phyloP scores from a whole-genome alignment of 2,888 invertebrate genomes.

The Glyphotaelius pellucidus region DNA sequence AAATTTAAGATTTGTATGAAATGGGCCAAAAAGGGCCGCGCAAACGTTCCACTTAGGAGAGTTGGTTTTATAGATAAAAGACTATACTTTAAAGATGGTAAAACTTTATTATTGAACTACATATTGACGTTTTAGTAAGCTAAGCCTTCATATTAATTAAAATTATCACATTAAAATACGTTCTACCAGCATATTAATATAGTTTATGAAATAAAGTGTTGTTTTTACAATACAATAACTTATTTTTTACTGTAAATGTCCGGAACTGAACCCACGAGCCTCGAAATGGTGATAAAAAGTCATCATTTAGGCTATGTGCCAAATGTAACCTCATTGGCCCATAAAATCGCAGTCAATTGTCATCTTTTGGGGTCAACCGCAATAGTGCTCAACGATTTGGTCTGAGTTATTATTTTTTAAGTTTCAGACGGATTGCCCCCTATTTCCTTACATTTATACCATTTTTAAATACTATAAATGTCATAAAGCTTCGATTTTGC shows the following conservation, averaged over 20 bases:
- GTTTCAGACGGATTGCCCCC: too few relatives aligned
- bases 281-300: conserved; percentile 37
- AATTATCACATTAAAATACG: too few relatives aligned
- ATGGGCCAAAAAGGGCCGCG: too few relatives aligned
- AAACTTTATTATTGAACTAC: too few relatives aligned
- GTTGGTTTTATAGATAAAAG: too few relatives aligned
- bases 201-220: neutral
- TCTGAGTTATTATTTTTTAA: neutral
- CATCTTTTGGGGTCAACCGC: conserved; percentile 11
- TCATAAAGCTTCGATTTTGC: too few relatives aligned
- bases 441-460: neutral
- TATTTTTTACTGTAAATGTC: neutral
- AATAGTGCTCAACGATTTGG: neutral
- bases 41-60: too few relatives aligned
- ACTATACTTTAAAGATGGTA: too few relatives aligned
- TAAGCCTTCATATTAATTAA: too few relatives aligned
- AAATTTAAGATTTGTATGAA: too few relatives aligned
- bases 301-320: conserved; percentile 60
- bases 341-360: conserved; percentile 42
- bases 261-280: neutral
- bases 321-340: conserved; percentile 49
- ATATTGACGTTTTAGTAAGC: too few relatives aligned
- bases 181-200: neutral
- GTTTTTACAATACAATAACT: neutral
- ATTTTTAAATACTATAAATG: too few relatives aligned